A percentile compares a stretch with the other conserved stretches of the same genome.
Conservation (phyloP, 2,888 invertebrate genomes). For the Melanotus villosus region DNA sequence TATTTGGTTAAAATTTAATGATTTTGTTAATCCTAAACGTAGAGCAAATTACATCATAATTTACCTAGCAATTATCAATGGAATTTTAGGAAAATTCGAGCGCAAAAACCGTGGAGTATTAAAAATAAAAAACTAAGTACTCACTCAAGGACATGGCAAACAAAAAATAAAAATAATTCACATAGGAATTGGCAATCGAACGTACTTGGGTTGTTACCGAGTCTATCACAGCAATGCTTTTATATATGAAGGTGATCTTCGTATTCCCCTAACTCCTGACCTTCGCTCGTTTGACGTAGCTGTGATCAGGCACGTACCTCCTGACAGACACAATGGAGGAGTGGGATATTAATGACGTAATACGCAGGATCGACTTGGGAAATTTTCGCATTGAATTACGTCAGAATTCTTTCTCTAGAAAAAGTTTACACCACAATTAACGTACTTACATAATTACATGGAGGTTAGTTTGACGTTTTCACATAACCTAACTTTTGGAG, state of each 20-base stretch:
- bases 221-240: not conserved
- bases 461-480: too few relatives aligned
- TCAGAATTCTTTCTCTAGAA: too few relatives aligned
- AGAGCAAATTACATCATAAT: not conserved
- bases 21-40: not conserved
- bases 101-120: not conserved
- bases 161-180: conserved; percentile 9
- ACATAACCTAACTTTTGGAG: too few relatives aligned
- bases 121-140: conserved; percentile 22
- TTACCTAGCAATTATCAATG: not conserved
- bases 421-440: too few relatives aligned
- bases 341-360: too few relatives aligned
- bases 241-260: not conserved
- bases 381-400: too few relatives aligned
- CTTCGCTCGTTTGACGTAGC: not conserved
- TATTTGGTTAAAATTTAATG: too few relatives aligned
- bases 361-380: too few relatives aligned
- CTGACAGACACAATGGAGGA: too few relatives aligned
- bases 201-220: not conserved
- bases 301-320: conserved; percentile 4
- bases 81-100: too few relatives aligned
- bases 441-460: too few relatives aligned
- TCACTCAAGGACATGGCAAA: conserved; percentile 30
- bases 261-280: not conserved
- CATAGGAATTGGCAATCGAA: not conserved